Conservation (phyloP, 2,797 vertebrate species). For the Clarias fuscus region DNA sequence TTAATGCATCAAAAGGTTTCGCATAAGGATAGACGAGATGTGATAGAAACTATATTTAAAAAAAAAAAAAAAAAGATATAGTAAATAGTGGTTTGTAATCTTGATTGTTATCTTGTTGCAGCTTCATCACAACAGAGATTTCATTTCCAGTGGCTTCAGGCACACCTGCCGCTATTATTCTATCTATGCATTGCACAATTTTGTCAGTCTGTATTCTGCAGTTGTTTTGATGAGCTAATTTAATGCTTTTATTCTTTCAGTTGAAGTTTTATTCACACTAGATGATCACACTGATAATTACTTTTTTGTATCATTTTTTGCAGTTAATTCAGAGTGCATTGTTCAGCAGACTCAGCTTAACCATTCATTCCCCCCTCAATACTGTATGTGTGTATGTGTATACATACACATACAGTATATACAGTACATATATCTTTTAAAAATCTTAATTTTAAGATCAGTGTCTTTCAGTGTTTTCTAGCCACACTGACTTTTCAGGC, state of each 20-base stretch:
- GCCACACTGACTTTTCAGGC: background rate
- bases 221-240: background rate
- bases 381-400: no score
- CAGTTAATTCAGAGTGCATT: background rate
- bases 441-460: background rate
- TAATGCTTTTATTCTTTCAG: conserved; percentile 1
- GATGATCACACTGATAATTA: conserved; percentile 6
- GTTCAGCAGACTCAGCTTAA: background rate
- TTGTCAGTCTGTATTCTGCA: background rate
- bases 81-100: background rate
- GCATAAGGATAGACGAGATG: background rate
- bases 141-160: background rate
- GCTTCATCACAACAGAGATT: background rate
- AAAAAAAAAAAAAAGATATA: background rate
- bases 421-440: no score
- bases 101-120: background rate
- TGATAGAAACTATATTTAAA: background rate
- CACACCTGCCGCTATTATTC: background rate
- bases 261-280: background rate
- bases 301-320: background rate
- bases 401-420: no score
- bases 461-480: background rate
- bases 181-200: background rate
- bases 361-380: background rate
- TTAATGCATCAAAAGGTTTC: background rate